phyloP scores from a whole-genome alignment of 1,140 invertebrate genomes.

The Achroia grisella region DNA sequence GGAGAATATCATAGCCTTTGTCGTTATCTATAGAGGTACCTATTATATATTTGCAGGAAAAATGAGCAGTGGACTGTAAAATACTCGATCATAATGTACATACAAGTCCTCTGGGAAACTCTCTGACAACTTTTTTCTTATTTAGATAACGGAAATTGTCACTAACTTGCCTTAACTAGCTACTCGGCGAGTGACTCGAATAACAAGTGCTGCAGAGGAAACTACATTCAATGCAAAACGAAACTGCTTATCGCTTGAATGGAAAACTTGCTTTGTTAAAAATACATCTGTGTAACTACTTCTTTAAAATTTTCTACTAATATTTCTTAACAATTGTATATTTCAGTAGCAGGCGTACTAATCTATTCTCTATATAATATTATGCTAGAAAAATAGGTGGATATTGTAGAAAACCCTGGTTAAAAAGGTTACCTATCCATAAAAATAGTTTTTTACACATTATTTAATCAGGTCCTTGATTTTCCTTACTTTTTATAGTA shows the following conservation, averaged over 20 bases:
- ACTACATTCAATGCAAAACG: conserved; percentile 4
- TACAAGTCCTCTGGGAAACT: conserved; percentile 10
- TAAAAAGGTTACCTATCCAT: no score
- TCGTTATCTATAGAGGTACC: conserved; percentile 2
- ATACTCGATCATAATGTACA: conserved; percentile 27
- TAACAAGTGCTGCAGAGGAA: conserved; percentile 4
- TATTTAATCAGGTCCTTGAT: no score
- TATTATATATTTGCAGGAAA: conserved; percentile 5
- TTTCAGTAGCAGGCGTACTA: no score
- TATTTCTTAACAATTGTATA: no score
- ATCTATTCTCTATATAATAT: no score
- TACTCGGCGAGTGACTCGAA: conserved; percentile 9
- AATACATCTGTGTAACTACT: no score
- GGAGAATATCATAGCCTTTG: conserved; percentile 19
- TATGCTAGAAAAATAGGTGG: no score
- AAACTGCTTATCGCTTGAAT: conserved; percentile 1
- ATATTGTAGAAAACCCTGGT: no score
- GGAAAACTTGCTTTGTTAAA: not conserved
- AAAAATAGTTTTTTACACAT: no score
- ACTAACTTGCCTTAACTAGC: conserved; percentile 19
- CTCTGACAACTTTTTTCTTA: conserved; percentile 18
- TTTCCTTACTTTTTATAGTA: no score
- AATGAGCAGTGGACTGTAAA: conserved; percentile 25
- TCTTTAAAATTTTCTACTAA: no score
- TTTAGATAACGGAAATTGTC: conserved; percentile 19